These are phyloP conservation scores for Noturus placidus DNA, from an alignment of 2,113 vertebrate species.

Conservation along the genomic window DNA sequence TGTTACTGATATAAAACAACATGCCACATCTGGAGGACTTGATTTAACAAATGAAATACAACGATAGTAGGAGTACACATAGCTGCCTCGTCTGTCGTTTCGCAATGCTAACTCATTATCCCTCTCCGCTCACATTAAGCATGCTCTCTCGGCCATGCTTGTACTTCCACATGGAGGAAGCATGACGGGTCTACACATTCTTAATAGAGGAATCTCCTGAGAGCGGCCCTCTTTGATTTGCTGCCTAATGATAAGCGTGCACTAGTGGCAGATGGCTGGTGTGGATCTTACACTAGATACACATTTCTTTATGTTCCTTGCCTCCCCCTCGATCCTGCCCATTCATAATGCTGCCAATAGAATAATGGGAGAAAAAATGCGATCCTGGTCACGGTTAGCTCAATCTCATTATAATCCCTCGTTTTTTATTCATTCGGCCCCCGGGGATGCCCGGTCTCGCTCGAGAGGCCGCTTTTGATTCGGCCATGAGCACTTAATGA, in stretches of 20 bases:
- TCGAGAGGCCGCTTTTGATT: constrained; percentile 78
- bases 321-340: constrained; percentile 48
- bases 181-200: constrained; percentile 65
- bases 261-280: constrained; percentile 80
- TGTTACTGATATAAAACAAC: constrained; percentile 45
- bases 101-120: constrained; percentile 55
- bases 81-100: constrained; percentile 42
- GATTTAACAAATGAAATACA: constrained; percentile 57
- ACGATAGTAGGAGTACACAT: constrained; percentile 33
- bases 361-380: constrained; percentile 72
- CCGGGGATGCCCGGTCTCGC: constrained; percentile 79
- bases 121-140: constrained; percentile 55
- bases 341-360: constrained; percentile 71
- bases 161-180: constrained; percentile 49
- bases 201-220: constrained; percentile 74
- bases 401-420: constrained; percentile 91
- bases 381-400: constrained; percentile 86
- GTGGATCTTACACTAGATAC: constrained; percentile 72
- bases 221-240: constrained; percentile 73
- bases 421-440: constrained; percentile 82
- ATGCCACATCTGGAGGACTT: constrained; percentile 32
- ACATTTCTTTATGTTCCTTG: constrained; percentile 75
- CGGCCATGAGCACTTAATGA: constrained; percentile 78
- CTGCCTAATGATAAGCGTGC: constrained; percentile 76
- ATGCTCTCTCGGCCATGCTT: constrained; percentile 36